Percentiles rank a stretch among this genome's conserved stretches.
phyloP scores from a whole-genome alignment of 1,140 invertebrate genomes.

The Sarcophaga bullata region DNA sequence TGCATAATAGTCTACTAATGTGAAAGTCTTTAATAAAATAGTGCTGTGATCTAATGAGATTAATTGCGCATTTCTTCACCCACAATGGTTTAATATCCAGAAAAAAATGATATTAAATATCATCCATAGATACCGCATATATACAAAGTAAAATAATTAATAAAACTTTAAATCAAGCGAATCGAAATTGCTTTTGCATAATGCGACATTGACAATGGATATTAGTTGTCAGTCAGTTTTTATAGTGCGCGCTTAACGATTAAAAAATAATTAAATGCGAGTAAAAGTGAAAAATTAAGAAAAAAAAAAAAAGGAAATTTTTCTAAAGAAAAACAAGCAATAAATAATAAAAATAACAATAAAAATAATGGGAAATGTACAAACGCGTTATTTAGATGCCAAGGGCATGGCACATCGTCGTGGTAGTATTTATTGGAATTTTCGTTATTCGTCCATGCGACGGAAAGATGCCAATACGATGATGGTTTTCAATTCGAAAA shows the following conservation, averaged over 20 bases:
- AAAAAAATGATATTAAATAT: constrained; percentile 15
- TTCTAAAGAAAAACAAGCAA: not conserved
- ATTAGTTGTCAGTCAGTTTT: constrained; percentile 3
- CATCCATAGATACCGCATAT: not conserved
- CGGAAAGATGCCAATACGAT: constrained; percentile 54
- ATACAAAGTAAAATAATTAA: not conserved
- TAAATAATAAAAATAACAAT: not conserved
- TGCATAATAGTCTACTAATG: too few species aligned
- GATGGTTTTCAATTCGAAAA: constrained; percentile 58
- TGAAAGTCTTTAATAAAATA: too few species aligned
- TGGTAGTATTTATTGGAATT: constrained; percentile 62
- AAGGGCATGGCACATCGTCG: constrained; percentile 50
- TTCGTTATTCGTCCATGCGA: constrained; percentile 55
- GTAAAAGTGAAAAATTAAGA: not conserved
- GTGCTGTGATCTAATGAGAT: too few species aligned
- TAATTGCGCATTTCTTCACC: not conserved
- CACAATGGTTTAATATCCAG: not conserved
- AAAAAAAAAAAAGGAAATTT: not conserved
- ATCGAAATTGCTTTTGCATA: not conserved
- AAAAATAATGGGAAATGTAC: constrained; percentile 55
- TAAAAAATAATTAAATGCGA: not conserved
- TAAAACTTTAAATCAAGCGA: not conserved
- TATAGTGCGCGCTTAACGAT: not conserved
- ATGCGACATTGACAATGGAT: constrained; percentile 16
- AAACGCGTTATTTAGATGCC: constrained; percentile 50